Evolutionary conservation across 2,113 vertebrate species (phyloP).

Genomic region (Ariopsis seemanni): DNA sequence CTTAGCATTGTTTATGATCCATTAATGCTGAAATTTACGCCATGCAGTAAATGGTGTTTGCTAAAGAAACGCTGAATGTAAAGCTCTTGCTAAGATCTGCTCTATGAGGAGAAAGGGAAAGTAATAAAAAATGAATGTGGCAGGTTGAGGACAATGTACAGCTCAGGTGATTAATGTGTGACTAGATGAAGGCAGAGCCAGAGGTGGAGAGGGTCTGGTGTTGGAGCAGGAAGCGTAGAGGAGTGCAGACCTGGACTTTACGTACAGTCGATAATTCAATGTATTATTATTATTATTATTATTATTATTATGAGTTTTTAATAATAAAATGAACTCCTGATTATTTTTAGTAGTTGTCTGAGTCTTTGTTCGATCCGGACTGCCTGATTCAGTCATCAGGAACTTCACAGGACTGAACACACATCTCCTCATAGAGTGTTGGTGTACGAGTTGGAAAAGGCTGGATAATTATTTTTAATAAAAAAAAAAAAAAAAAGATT

Average conservation of each 20-base stretch:
- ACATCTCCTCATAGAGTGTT: background rate
- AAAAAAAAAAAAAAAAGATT: background rate
- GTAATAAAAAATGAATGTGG: constrained; percentile 45
- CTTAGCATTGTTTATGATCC: background rate
- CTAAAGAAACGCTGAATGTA: background rate
- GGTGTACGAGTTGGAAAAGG: background rate
- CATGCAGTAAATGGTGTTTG: background rate
- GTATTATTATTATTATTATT: background rate
- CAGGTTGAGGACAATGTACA: constrained; percentile 81
- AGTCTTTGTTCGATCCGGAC: background rate
- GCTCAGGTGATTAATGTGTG: constrained; percentile 83
- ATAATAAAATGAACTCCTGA: background rate
- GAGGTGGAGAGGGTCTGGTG: constrained; percentile 85
- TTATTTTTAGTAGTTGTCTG: background rate
- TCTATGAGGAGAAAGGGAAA: background rate
- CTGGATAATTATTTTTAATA: background rate
- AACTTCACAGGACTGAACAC: background rate
- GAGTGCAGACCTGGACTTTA: background rate
- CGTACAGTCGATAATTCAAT: background rate
- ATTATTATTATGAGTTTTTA: too few species aligned
- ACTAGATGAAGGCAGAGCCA: constrained; percentile 76
- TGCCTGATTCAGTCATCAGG: background rate
- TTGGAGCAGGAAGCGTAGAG: constrained; percentile 77
- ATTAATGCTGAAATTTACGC: background rate
- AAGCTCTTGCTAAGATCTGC: background rate